Percentiles rank a stretch among this genome's conserved stretches.
These are phyloP conservation scores for Drosophila monieri DNA, from an alignment of 2,888 invertebrate species.

Conservation along the genomic window DNA sequence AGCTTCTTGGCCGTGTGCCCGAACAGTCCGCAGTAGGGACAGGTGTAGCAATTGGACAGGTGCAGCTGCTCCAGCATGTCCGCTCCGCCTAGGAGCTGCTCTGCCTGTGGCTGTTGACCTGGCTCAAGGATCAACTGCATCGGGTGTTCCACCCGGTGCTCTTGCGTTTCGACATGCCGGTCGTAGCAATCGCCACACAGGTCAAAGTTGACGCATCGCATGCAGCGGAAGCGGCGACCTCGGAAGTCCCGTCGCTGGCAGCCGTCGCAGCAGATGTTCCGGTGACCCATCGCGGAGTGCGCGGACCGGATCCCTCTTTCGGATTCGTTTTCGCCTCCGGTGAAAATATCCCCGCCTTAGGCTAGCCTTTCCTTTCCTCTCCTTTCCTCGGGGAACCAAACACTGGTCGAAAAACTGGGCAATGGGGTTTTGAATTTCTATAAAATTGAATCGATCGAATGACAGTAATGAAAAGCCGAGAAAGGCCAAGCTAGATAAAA, in stretches of 20 bases:
- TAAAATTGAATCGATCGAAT: constrained; percentile 13
- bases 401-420: constrained; percentile 14
- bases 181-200: constrained; percentile 64
- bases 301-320: neutral
- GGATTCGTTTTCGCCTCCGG: neutral
- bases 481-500: neutral
- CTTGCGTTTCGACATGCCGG: constrained; percentile 47
- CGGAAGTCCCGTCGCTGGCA: constrained; percentile 56
- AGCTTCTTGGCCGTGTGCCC: constrained; percentile 63
- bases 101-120: constrained; percentile 6
- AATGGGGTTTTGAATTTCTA: constrained; percentile 24
- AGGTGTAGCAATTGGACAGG: constrained; percentile 63
- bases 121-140: constrained; percentile 61
- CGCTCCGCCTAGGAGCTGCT: constrained; percentile 37
- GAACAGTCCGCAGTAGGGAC: constrained; percentile 58
- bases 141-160: constrained; percentile 59
- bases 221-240: constrained; percentile 65
- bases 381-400: constrained; percentile 7
- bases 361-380: neutral
- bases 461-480: constrained; percentile 9
- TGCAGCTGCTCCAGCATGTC: constrained; percentile 56
- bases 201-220: constrained; percentile 67
- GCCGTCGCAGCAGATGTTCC: constrained; percentile 60
- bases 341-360: neutral
- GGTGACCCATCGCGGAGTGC: constrained; percentile 52